Percentiles rank a stretch among this genome's conserved stretches.
Evolutionary conservation across 2,888 invertebrate species (phyloP).

Genomic region (Parnassius apollo): DNA sequence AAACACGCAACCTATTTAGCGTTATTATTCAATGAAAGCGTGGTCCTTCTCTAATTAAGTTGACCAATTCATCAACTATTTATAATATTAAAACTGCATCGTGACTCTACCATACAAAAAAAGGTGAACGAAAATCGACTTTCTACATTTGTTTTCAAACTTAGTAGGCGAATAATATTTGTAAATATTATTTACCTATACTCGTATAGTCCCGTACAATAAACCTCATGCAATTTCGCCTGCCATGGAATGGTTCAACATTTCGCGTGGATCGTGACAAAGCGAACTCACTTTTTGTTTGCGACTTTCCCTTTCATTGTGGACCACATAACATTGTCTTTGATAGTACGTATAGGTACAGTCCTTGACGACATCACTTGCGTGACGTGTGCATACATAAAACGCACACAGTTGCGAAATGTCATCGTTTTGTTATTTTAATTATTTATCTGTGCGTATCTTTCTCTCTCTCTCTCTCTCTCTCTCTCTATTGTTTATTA

Average conservation of each 20-base stretch:
- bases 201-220: too few species aligned
- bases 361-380: conserved; percentile 7
- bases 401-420: neutral
- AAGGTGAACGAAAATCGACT: too few species aligned
- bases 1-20: too few species aligned
- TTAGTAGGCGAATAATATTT: too few species aligned
- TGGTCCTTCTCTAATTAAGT: too few species aligned
- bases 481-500: neutral
- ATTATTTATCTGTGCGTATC: neutral
- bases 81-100: too few species aligned
- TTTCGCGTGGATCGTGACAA: conserved; percentile 50
- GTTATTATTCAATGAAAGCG: too few species aligned
- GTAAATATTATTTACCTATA: too few species aligned
- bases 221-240: neutral
- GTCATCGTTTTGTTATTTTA: neutral
- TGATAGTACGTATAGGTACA: neutral
- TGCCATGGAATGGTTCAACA: conserved; percentile 38
- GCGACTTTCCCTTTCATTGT: conserved; percentile 46
- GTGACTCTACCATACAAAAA: too few species aligned
- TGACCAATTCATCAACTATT: too few species aligned
- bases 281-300: conserved; percentile 41
- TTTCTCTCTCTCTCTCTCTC: neutral
- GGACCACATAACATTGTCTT: conserved; percentile 16
- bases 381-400: neutral
- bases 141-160: too few species aligned